phyloP scores from a whole-genome alignment of 1,140 invertebrate species.

The Drosophila obscura region DNA sequence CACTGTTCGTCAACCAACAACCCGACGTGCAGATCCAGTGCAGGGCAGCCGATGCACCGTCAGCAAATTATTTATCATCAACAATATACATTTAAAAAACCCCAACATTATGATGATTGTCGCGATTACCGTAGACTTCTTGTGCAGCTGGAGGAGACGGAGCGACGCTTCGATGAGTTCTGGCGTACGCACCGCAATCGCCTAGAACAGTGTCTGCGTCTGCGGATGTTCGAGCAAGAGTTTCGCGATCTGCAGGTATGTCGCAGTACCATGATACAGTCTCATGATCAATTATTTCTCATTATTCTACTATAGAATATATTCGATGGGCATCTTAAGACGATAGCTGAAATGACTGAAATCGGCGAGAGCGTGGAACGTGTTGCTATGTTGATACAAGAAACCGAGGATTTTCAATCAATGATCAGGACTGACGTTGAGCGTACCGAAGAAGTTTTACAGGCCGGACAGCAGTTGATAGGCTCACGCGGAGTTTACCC shows the following conservation, averaged over 20 bases:
- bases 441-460: conserved; percentile 90
- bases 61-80: conserved; percentile 80
- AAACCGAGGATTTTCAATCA: conserved; percentile 91
- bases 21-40: conserved; percentile 71
- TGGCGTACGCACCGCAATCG: conserved; percentile 95
- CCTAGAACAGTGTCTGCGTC: conserved; percentile 93
- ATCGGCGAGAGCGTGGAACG: conserved; percentile 92
- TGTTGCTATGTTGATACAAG: conserved; percentile 90
- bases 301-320: conserved; percentile 85
- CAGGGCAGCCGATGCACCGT: conserved; percentile 70
- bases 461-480: conserved; percentile 90
- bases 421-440: conserved; percentile 91
- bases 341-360: conserved; percentile 92
- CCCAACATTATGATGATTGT: conserved; percentile 80
- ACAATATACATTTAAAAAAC: conserved; percentile 78
- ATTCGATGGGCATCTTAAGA: conserved; percentile 90
- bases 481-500: conserved; percentile 89
- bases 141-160: conserved; percentile 97
- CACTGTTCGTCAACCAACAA: conserved; percentile 42
- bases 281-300: conserved; percentile 51
- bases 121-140: conserved; percentile 88
- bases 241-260: conserved; percentile 91
- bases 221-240: conserved; percentile 95
- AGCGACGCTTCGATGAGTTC: conserved; percentile 96
- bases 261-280: neutral